These are phyloP conservation scores for Drosophila borealis DNA, from an alignment of 2,888 invertebrate genomes.

Conservation along the genomic window DNA sequence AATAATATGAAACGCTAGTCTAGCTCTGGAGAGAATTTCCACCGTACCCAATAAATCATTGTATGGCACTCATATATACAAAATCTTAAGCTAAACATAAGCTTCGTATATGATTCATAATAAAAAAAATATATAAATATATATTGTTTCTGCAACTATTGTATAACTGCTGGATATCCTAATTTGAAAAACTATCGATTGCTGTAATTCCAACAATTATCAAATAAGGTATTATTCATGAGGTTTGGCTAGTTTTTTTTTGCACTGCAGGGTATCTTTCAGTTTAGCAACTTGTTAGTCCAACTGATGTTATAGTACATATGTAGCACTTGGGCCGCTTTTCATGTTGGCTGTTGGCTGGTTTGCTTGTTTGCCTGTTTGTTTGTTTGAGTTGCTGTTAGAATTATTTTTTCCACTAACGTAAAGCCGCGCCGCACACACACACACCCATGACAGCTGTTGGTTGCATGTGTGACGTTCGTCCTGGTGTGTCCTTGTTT, in stretches of 20 bases:
- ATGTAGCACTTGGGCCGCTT: conserved; percentile 68
- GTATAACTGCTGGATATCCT: too few species aligned
- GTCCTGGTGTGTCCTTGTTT: conserved; percentile 64
- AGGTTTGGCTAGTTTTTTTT: too few species aligned
- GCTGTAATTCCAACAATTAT: too few species aligned
- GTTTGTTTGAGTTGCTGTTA: conserved; percentile 81
- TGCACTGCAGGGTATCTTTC: conserved; percentile 19
- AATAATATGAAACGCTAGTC: too few species aligned
- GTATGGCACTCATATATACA: too few species aligned
- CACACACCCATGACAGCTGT: conserved; percentile 35
- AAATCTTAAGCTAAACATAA: background rate
- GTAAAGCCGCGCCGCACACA: conserved; percentile 69
- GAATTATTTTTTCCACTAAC: conserved; percentile 79
- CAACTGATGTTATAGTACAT: conserved; percentile 17
- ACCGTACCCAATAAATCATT: too few species aligned
- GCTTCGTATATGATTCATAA: background rate
- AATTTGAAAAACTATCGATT: too few species aligned
- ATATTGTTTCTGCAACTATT: background rate
- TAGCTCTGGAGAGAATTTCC: too few species aligned
- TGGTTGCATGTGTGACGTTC: conserved; percentile 54
- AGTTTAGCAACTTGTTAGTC: background rate
- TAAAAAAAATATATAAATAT: background rate
- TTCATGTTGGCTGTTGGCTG: conserved; percentile 73
- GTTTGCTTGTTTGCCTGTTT: conserved; percentile 72
- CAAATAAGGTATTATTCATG: too few species aligned